Evolutionary conservation across 2,888 invertebrate species (phyloP).

Genomic region (Nemapogon koenigi): DNA sequence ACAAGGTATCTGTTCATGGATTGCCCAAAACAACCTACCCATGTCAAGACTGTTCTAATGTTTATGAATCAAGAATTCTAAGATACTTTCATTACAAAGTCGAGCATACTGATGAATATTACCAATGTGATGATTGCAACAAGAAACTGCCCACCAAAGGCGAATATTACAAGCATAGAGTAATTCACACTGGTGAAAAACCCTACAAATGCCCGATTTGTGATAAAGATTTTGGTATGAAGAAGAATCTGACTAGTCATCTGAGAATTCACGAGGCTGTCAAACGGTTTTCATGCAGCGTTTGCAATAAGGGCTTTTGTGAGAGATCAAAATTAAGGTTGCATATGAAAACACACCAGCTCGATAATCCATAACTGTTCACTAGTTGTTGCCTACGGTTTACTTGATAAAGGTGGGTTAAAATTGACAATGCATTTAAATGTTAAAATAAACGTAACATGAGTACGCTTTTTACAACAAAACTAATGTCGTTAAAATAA

Average conservation of each 20-base stretch:
- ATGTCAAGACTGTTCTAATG: slow-evolving; percentile 24
- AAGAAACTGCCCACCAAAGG: slow-evolving; percentile 31
- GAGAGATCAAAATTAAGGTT: slow-evolving; percentile 31
- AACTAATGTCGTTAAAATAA: no score
- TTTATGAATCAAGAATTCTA: slow-evolving; percentile 19
- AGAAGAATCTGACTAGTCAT: slow-evolving; percentile 39
- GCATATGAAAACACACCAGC: slow-evolving; percentile 38
- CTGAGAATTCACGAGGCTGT: slow-evolving; percentile 33
- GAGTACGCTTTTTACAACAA: no score
- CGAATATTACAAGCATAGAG: slow-evolving; percentile 39
- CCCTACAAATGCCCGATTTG: slow-evolving; percentile 47
- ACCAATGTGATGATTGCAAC: slow-evolving; percentile 38
- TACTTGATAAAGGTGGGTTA: no score
- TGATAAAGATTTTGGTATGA: slow-evolving; percentile 52
- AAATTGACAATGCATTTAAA: no score
- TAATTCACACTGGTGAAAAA: slow-evolving; percentile 56
- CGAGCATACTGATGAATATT: slow-evolving; percentile 24
- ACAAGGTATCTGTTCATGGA: slow-evolving; percentile 21
- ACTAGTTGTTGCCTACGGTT: neutral
- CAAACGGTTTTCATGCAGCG: slow-evolving; percentile 30
- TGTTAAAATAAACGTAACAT: no score
- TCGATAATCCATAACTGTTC: slow-evolving; percentile 13
- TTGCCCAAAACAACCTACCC: slow-evolving; percentile 16
- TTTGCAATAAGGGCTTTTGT: slow-evolving; percentile 23
- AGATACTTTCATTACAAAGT: slow-evolving; percentile 21